Base-by-base conservation (phyloP, 30 jellyfish, hydroid and myxozoan genomes). In the Pelagia noctiluca region DNA sequence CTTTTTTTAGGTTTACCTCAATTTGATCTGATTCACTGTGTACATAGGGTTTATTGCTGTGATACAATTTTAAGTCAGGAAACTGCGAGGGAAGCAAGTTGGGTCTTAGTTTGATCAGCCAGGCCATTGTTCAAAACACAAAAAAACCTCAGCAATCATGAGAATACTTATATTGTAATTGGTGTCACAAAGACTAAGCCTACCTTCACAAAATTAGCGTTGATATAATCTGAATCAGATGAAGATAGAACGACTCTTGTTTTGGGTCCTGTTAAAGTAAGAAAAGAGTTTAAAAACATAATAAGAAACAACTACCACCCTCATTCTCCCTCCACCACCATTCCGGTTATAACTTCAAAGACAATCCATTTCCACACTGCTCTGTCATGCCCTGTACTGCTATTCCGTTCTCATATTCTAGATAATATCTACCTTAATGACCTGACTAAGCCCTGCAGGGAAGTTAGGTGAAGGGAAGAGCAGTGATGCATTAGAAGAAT, bases 181-280 rank as follows among this genome's bases (percentile, higher is more conserved):
- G 16, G 32, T 11, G 73, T 7, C 34, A 18, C 71, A 33, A 21
- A 10, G 74, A 0, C 26, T 49, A 5, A 3, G n/a, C 85, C 23
- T 46, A 89, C 97, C 97, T 29, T 75, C 1, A 89, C 88, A 65
- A 3, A 54, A 37, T 38, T 82, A 0, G 97, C 97, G 71, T 89
- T 89, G 75, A 89, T 89, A 69, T 89, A 89, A 36, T 83, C 97
- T 25, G 97, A 79, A 53, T 64, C 63, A 1, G 88, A 76, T 2
- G 38, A 10, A 16, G 28, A n/a, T 3, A 89, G 72, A 34, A 75
- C n/a, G 2, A 89, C 95, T 46, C 97, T 66, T 7, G 85, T 72
- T 36, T 89, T 91, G 18, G 95, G 95, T 70, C 88, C 97, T 89
- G 26, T 19, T 30, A 46, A 82, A 48, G 57, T 34, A 62, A 23